Base-by-base conservation (phyloP, 2,888 invertebrate species). In the Hydrotaea diabolus region DNA sequence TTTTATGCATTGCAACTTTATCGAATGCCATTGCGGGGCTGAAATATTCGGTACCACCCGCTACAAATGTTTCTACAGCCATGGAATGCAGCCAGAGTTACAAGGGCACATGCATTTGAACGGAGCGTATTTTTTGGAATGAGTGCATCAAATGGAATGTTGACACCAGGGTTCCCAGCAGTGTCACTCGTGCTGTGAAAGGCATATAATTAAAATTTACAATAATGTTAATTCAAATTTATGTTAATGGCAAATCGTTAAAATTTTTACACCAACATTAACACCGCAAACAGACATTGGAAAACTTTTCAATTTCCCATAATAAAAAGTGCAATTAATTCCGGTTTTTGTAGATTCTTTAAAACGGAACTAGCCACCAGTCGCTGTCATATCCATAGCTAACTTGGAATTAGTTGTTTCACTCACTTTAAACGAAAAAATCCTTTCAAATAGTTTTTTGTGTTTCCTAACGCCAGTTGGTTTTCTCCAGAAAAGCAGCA, bases 241-340 rank as follows among this genome's bases (percentile, higher is more conserved):
- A 59, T 77, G 75, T 77, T 83, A 80, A 83, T 80, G 80, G 77
- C 72, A 83, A 79, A 83, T 76, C 83, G 64, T 83, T 83, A 83
- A 74, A 74, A 74, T 21, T 55, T n/a, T 71, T 73, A 21, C 31
- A 53, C n/a, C 43, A 74, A 74, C 13, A 36, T 66, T 66, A 39
- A 17, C 46, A 13, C n/a, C 43, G 5, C 23, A 49, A 21, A 26
- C 46, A 46, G 23, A 36, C 19, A 36, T 31, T 4, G 1, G 2
- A 39, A 21, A 5, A 49, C 49, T n/a, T 49, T 1, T 15, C 9
- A 39, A 49, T 13, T 66, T 19, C 53, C 9, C 5, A 55, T 9
- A 55, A 55, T 55, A 55, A 55, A 55, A 21, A 21, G 21, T 55
- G n/a, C 21, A 55, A 11, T 55, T 3, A 55, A 55, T 55, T 55